Conservation (phyloP, 2,888 invertebrate genomes). For the Laspeyria flexula region DNA sequence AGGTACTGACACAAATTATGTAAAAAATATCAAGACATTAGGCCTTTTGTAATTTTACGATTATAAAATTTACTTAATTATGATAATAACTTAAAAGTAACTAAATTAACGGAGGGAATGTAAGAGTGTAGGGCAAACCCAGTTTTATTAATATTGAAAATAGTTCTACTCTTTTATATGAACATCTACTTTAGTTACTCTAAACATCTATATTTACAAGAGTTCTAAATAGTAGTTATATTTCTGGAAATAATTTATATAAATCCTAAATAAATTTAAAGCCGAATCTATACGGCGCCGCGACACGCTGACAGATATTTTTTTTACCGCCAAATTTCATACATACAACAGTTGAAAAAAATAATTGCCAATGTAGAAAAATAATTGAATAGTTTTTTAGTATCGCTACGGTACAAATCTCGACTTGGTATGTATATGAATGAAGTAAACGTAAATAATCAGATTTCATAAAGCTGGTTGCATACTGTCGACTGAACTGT, state of each 20-base stretch:
- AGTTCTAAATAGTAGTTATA: conserved; percentile 66
- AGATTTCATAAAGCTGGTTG: conserved; percentile 54
- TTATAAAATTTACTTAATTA: conserved; percentile 14
- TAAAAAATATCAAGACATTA: conserved; percentile 34
- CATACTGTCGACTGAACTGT: conserved; percentile 51
- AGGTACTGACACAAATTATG: conserved; percentile 9
- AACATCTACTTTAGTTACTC: conserved; percentile 48
- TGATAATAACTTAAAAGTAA: conserved; percentile 55
- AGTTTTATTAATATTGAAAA: conserved; percentile 43
- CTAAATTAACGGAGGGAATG: conserved; percentile 62
- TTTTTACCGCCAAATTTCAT: background rate
- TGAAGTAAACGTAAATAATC: conserved; percentile 48
- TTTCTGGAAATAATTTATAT: conserved; percentile 82
- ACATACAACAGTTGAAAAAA: background rate
- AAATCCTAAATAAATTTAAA: conserved; percentile 37
- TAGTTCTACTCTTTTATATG: conserved; percentile 30
- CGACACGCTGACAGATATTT: conserved; percentile 6
- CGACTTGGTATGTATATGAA: conserved; percentile 27
- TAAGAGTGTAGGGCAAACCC: conserved; percentile 50
- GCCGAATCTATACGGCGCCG: conserved; percentile 15
- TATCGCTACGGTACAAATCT: conserved; percentile 17
- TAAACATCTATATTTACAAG: conserved; percentile 76
- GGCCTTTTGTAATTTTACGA: conserved; percentile 26
- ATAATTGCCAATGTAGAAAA: no score
- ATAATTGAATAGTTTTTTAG: no score